Conservation (phyloP, 2,888 invertebrate species). For the Anoncus sp. region DNA sequence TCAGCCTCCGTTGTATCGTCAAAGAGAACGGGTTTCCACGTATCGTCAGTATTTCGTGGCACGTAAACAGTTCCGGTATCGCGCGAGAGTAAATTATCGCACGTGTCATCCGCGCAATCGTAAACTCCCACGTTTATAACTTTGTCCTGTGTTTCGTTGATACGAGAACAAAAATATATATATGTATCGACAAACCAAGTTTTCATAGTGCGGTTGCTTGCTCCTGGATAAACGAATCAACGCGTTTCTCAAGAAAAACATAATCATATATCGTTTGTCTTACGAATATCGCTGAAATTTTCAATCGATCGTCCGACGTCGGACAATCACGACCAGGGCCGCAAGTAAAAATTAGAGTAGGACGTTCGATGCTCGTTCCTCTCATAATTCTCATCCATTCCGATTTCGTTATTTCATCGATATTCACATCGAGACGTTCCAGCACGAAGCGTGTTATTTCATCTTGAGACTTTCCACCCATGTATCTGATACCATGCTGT, state of each 20-base stretch:
- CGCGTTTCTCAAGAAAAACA: not conserved
- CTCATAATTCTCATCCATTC: conserved; percentile 70
- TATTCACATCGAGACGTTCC: conserved; percentile 71
- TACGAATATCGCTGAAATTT: conserved; percentile 91
- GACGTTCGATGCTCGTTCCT: conserved; percentile 66
- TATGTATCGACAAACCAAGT: too few species aligned
- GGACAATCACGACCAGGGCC: conserved; percentile 73
- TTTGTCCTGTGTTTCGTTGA: conserved; percentile 69
- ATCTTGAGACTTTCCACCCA: conserved; percentile 68
- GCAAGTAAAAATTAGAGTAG: conserved; percentile 75
- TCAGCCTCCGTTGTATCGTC: conserved; percentile 81
- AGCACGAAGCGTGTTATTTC: conserved; percentile 73
- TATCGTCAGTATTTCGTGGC: conserved; percentile 66
- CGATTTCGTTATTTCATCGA: conserved; percentile 72
- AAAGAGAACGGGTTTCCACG: conserved; percentile 80
- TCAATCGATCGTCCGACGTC: conserved; percentile 78
- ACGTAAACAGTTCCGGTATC: conserved; percentile 72
- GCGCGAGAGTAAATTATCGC: conserved; percentile 65
- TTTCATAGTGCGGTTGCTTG: conserved; percentile 2
- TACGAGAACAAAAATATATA: conserved; percentile 6
- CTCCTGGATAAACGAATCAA: conserved; percentile 23
- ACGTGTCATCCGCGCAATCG: conserved; percentile 68
- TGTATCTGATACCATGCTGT: conserved; percentile 71
- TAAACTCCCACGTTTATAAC: conserved; percentile 72
- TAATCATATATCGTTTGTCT: conserved; percentile 73